Evolutionary conservation across 2,797 vertebrate species (phyloP).

Genomic region (Cossypha heuglini): DNA sequence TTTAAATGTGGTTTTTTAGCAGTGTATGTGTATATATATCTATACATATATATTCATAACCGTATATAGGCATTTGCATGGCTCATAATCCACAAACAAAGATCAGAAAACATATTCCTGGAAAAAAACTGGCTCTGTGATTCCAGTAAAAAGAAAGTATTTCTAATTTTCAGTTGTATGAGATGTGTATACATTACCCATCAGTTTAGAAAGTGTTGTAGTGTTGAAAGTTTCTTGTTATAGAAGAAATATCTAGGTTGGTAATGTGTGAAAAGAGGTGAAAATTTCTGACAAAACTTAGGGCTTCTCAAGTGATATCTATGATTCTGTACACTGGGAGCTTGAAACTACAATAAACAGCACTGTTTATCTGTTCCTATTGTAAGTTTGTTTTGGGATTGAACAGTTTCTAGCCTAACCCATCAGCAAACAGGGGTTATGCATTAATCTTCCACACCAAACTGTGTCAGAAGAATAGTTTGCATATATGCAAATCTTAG

Average conservation of each 20-base stretch:
- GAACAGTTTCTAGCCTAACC: neutral
- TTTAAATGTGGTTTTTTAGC: neutral
- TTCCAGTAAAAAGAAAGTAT: neutral
- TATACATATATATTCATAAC: neutral
- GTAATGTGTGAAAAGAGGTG: neutral
- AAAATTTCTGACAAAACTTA: neutral
- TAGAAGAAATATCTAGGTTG: neutral
- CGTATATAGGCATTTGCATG: neutral
- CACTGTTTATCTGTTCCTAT: neutral
- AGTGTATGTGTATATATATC: fast-evolving
- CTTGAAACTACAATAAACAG: neutral
- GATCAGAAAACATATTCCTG: neutral
- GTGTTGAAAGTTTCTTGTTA: neutral
- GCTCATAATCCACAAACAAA: fast-evolving
- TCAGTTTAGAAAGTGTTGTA: neutral
- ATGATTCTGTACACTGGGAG: neutral
- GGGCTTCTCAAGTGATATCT: neutral
- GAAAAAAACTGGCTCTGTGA: neutral
- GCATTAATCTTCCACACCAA: neutral
- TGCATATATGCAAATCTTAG: neutral
- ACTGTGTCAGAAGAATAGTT: neutral
- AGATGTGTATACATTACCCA: neutral
- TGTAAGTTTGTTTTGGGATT: neutral
- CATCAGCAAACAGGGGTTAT: neutral
- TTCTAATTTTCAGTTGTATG: neutral